Conservation (phyloP, 2,797 vertebrate species). For the Hoplostethus mediterraneus region DNA sequence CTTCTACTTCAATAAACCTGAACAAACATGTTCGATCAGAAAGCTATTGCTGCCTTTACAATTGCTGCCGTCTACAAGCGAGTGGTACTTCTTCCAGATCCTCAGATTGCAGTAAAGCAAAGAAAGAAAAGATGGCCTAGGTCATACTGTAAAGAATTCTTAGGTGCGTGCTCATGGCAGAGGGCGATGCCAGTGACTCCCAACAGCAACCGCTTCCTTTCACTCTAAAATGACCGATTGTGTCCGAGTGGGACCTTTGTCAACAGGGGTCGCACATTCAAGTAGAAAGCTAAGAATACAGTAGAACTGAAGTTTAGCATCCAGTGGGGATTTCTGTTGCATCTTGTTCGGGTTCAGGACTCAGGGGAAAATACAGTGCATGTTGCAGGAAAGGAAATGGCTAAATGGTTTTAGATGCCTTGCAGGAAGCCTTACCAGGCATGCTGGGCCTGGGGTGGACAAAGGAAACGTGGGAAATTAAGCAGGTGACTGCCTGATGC, state of each 20-base stretch:
- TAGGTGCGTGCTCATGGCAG: no score
- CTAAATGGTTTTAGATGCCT: conserved; percentile 72
- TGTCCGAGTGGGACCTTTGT: conserved; percentile 35
- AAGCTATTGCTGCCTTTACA: no score
- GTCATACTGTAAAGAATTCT: no score
- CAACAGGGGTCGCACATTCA: conserved; percentile 28
- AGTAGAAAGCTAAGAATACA: conserved; percentile 18
- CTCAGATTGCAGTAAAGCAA: no score
- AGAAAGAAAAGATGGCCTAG: no score
- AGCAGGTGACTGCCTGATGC: conserved; percentile 64
- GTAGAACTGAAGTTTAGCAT: conserved; percentile 17
- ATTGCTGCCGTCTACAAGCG: no score
- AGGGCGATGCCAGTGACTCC: no score
- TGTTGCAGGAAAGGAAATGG: conserved; percentile 58
- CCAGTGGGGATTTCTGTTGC: conserved; percentile 24
- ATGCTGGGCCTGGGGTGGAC: conserved; percentile 39
- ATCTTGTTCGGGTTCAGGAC: conserved; percentile 24
- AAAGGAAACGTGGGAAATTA: conserved; percentile 70
- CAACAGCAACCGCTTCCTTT: no score
- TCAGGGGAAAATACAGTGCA: not conserved
- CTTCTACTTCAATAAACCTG: no score
- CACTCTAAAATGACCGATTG: no score
- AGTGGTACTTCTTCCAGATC: no score
- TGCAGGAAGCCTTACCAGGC: conserved; percentile 40
- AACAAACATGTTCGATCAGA: no score